Percentiles rank a stretch among this genome's conserved stretches.
Conservation (phyloP, 2,888 invertebrate genomes). For the Syrista parreyssii region DNA sequence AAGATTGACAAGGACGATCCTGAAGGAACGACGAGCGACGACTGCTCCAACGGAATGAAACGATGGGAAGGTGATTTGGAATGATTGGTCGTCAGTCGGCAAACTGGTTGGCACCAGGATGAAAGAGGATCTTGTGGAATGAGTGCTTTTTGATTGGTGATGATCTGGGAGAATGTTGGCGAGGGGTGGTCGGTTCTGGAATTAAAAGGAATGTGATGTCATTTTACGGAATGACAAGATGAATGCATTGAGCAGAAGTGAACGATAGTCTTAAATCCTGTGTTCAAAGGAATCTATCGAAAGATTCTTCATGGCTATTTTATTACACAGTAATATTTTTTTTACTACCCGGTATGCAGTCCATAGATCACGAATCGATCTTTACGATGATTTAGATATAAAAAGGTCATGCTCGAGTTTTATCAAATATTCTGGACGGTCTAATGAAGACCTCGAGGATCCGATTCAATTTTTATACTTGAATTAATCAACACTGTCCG, state of each 20-base stretch:
- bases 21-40: neutral
- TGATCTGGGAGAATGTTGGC: no score
- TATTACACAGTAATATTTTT: neutral
- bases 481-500: neutral
- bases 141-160: no score
- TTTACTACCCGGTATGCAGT: neutral
- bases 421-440: neutral
- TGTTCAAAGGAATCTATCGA: constrained; percentile 59
- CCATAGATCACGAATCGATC: neutral
- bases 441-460: neutral
- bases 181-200: neutral
- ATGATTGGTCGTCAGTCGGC: no score
- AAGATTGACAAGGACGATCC: neutral
- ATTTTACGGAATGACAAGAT: neutral
- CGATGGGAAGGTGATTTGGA: no score
- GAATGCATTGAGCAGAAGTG: constrained; percentile 29
- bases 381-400: neutral
- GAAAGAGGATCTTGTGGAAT: no score
- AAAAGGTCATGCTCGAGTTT: neutral
- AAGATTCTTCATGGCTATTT: constrained; percentile 29
- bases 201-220: neutral
- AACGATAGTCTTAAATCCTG: constrained; percentile 48
- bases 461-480: neutral
- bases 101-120: no score
- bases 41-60: no score